These are phyloP conservation scores for Drosophila kurseongensis DNA, from an alignment of 1,140 invertebrate genomes.

Conservation along the genomic window DNA sequence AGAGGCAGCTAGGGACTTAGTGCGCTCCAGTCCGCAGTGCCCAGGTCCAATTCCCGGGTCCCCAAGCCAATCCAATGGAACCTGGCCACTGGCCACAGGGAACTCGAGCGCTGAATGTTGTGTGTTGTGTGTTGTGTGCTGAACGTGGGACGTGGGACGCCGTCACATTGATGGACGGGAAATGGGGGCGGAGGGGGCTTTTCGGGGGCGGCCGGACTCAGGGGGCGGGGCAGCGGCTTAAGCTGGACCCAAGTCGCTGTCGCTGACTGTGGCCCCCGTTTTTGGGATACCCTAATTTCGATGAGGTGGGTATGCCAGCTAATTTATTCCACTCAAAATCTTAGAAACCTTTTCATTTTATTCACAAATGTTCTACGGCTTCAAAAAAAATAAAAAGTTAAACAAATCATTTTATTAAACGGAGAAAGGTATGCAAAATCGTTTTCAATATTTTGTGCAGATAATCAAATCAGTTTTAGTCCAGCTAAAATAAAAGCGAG, in stretches of 20 bases:
- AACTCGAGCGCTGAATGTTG: neutral
- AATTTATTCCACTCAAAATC: no score
- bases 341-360: neutral
- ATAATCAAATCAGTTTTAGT: no score
- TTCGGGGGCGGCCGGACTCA: neutral
- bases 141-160: slow-evolving; percentile 63
- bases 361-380: no score
- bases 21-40: slow-evolving; percentile 39
- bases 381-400: no score
- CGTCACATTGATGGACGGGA: slow-evolving; percentile 76
- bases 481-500: no score
- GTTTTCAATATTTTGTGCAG: no score
- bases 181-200: slow-evolving; percentile 19
- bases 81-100: slow-evolving; percentile 19
- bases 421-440: no score
- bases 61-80: slow-evolving; percentile 35
- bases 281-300: slow-evolving; percentile 19
- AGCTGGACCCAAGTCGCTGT: slow-evolving; percentile 35
- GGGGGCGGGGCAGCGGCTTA: slow-evolving; percentile 41
- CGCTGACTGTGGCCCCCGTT: slow-evolving; percentile 14
- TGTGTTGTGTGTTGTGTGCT: neutral
- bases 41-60: slow-evolving; percentile 7
- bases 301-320: neutral
- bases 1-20: slow-evolving; percentile 56
- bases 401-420: no score